A percentile compares a stretch with the other conserved stretches of the same genome.
Evolutionary conservation across 2,888 invertebrate species (phyloP).

Genomic region (Athalia rosae): DNA sequence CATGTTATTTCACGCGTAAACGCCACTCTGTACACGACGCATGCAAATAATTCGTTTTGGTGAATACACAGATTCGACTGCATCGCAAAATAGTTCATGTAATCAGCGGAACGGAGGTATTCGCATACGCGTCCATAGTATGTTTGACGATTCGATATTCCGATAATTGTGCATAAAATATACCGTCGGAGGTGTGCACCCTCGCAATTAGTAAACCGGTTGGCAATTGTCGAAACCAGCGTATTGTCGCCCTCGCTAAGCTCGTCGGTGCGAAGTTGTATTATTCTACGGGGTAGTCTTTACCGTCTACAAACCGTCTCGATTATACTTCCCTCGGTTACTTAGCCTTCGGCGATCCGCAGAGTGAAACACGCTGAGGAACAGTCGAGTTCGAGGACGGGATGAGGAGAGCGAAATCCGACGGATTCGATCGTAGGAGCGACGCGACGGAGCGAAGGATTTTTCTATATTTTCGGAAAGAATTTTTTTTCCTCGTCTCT

Average conservation of each 20-base stretch:
- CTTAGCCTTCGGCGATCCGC: conserved; percentile 14
- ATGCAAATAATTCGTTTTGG: conserved; percentile 10
- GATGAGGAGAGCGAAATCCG: not conserved
- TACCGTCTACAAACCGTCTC: conserved; percentile 9
- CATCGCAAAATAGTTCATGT: conserved; percentile 28
- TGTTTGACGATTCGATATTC: conserved; percentile 28
- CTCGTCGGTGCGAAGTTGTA: conserved; percentile 19
- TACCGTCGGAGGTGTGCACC: not conserved
- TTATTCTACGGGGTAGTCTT: conserved; percentile 7
- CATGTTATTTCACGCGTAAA: conserved; percentile 8
- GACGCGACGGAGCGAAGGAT: not conserved
- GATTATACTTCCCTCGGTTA: conserved; percentile 22
- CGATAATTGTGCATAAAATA: conserved; percentile 30
- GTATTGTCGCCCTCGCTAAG: conserved; percentile 23
- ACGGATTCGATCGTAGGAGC: conserved; percentile 7
- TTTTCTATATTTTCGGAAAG: too few species aligned
- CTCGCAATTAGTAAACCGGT: conserved; percentile 17
- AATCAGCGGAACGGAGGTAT: conserved; percentile 14
- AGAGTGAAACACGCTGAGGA: not conserved
- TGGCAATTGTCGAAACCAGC: conserved; percentile 33
- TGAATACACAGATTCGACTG: conserved; percentile 18
- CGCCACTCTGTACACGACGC: not conserved
- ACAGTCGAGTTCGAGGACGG: not conserved
- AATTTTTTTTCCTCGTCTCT: not conserved
- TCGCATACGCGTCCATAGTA: too few species aligned